phyloP scores from a whole-genome alignment of 2,797 vertebrate genomes.

The Takifugu ocellatus region DNA sequence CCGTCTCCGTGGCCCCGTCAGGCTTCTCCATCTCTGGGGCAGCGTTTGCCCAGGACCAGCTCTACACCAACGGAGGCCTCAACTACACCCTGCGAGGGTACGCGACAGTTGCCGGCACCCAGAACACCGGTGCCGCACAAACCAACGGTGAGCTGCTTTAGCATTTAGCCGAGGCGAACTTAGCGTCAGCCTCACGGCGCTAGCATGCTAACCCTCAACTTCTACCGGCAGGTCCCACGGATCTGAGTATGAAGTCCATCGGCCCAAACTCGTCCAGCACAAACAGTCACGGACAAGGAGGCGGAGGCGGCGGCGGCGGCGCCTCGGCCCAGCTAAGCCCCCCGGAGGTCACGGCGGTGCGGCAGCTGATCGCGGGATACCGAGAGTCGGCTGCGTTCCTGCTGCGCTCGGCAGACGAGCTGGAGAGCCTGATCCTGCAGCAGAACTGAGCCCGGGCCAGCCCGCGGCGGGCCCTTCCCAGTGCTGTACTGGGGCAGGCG shows the following conservation, averaged over 20 bases:
- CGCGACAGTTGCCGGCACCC: constrained; percentile 80
- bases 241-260: constrained; percentile 97
- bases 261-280: constrained; percentile 83
- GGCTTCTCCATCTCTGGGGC: constrained; percentile 89
- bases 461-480: not conserved
- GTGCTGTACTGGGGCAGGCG: constrained; percentile 38
- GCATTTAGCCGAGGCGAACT: too few species aligned
- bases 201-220: not conserved
- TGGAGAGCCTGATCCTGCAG: constrained; percentile 99
- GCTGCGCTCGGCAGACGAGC: constrained; percentile 97
- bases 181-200: too few species aligned
- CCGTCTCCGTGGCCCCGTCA: constrained; percentile 81
- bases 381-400: constrained; percentile 96
- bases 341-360: constrained; percentile 94
- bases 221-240: constrained; percentile 86
- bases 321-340: constrained; percentile 93
- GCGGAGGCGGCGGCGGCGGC: constrained; percentile 78
- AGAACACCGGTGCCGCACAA: constrained; percentile 84
- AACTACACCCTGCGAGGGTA: constrained; percentile 94
- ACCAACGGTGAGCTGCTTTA: constrained; percentile 82
- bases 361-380: constrained; percentile 98
- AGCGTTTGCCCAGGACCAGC: constrained; percentile 92
- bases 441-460: constrained; percentile 87
- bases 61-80: constrained; percentile 96
- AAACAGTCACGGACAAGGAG: constrained; percentile 86